These are phyloP conservation scores for Pachyuromys duprasi DNA, from an alignment of 2,797 vertebrate genomes.

Conservation along the genomic window DNA sequence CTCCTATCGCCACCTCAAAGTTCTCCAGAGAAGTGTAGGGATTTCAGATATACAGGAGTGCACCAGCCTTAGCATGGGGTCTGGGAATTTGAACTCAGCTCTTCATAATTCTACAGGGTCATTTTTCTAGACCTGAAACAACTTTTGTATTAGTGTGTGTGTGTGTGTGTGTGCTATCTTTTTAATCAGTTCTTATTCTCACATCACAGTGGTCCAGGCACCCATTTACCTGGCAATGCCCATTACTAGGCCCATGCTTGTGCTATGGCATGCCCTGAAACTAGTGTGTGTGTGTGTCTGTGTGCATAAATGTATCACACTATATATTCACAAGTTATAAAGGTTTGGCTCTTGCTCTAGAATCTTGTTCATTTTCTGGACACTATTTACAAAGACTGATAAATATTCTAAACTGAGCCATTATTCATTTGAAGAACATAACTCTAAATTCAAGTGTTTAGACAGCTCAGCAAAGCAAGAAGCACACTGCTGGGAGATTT, in stretches of 20 bases:
- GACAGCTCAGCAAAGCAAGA: not conserved
- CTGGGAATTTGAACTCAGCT: not conserved
- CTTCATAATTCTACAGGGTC: not conserved
- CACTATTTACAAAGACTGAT: constrained; percentile 17
- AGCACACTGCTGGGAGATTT: not conserved
- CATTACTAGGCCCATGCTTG: not conserved
- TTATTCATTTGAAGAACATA: not conserved
- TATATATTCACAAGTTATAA: not conserved
- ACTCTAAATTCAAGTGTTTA: not conserved
- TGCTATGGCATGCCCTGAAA: not conserved
- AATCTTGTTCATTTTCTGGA: constrained; percentile 3
- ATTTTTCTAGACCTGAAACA: not conserved
- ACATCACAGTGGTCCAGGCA: not conserved
- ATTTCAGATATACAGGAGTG: not conserved
- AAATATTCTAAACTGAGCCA: not conserved
- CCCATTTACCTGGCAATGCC: not conserved
- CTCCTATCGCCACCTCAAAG: not conserved
- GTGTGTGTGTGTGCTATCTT: not conserved
- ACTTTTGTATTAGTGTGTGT: not conserved
- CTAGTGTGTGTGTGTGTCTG: not conserved
- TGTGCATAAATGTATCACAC: not conserved
- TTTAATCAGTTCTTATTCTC: constrained; percentile 11
- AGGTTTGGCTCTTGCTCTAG: not conserved
- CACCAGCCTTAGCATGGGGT: not conserved
- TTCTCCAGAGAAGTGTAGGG: not conserved